These are phyloP conservation scores for Cariama cristata DNA, from an alignment of 2,113 vertebrate genomes.

Conservation along the genomic window DNA sequence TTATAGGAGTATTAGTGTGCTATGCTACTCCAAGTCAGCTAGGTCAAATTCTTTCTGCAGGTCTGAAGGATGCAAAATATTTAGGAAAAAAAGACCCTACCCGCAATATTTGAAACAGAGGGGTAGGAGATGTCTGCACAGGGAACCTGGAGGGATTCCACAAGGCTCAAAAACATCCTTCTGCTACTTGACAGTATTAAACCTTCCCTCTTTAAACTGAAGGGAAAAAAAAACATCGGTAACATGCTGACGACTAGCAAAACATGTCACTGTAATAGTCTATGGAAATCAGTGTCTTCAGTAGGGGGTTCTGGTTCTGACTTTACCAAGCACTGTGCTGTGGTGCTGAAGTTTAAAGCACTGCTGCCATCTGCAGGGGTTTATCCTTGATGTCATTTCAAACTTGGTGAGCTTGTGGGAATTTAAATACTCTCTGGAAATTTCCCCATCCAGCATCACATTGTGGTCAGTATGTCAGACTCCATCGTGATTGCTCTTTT, in stretches of 20 bases:
- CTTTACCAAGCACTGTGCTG: not conserved
- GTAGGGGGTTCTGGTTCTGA: not conserved
- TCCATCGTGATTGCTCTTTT: not conserved
- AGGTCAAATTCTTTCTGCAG: not conserved
- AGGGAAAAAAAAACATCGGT: not conserved
- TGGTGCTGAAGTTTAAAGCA: slow-evolving; percentile 56
- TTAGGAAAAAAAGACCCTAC: not conserved
- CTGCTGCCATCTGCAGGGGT: slow-evolving; percentile 80
- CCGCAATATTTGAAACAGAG: not conserved
- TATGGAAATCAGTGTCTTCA: not conserved
- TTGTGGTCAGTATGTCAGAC: not conserved
- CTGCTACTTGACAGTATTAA: not conserved
- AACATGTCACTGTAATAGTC: not conserved
- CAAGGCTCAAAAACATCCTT: not conserved
- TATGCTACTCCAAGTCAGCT: not conserved
- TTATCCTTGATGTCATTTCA: not conserved
- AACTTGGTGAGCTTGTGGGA: not conserved
- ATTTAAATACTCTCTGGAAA: not conserved
- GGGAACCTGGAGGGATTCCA: not conserved
- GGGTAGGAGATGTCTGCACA: not conserved
- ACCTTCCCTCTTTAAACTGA: not conserved
- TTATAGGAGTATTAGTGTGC: not conserved
- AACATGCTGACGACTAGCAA: not conserved
- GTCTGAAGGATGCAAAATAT: not conserved
- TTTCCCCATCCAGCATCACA: not conserved